Base-by-base conservation (phyloP, 2,888 invertebrate species). In the Sminthurinus aureus region DNA sequence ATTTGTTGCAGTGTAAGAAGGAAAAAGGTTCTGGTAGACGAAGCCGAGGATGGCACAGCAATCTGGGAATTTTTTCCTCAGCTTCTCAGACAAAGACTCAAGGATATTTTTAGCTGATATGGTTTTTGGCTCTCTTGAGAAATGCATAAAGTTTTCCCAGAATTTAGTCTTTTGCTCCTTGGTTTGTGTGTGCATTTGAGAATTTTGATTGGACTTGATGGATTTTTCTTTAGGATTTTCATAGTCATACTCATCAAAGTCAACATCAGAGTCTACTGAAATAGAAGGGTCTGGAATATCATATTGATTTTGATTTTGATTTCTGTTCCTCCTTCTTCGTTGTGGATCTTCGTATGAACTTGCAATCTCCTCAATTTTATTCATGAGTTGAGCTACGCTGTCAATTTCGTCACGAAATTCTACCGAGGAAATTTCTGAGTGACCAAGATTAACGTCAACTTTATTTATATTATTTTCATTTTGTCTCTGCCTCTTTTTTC, bases 31-130 rank as follows among this genome's bases (percentile, higher is more conserved):
- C n/a, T 84, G 84, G 66, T 84, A 86, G 18, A 87, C 64, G 52
- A 86, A 86, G 0, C 80, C 85, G 20, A 87, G 73, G 13, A 78
- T 79, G 15, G 84, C 84, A 76, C 87, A 87, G 52, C 85, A 87
- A 58, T 78, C 67, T 71, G 51, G 0, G 6, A 50, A 51, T 13
- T 76, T 76, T 22, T 20, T 50, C 18, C 18, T 52, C 76, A 76
- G 11, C 13, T 58, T n/a, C n/a, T n/a, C n/a, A n/a, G n/a, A n/a
- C n/a, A n/a, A 18, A 58, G 9, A 38, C 6, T 38, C 52, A 52
- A 58, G 15, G 58, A 9, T 11, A 11, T 58, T 58, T 58, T 58
- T 58, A 11, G 38, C 3, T 38, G 38, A 38, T 1, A 38, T 38
- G n/a, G n/a, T 58, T 18, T 58, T 58, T 58, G 58, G 58, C 4